A percentile compares a stretch with the other conserved stretches of the same genome.
Evolutionary conservation across 2,888 invertebrate species (phyloP).

Genomic region (Sabellastarte sp.): DNA sequence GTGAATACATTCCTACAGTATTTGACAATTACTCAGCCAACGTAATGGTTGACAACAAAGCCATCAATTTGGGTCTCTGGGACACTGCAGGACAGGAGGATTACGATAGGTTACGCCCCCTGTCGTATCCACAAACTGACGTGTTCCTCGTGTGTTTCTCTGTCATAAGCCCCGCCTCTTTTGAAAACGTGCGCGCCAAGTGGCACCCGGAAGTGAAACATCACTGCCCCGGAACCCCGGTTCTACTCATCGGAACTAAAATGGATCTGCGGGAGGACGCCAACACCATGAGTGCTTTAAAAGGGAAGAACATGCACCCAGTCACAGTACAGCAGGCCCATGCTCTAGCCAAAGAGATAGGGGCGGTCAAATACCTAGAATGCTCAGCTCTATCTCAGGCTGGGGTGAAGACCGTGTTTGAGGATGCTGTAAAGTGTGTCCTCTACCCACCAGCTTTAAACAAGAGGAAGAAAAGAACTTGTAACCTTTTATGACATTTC

Average conservation of each 20-base stretch:
- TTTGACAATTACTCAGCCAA: no score
- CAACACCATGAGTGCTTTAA: conserved; percentile 85
- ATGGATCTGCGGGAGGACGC: conserved; percentile 97
- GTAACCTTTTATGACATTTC: no score
- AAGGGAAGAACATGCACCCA: conserved; percentile 91
- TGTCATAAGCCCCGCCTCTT: conserved; percentile 97
- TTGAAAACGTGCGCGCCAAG: conserved; percentile 98
- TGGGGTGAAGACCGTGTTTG: conserved; percentile 92
- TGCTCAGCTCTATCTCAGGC: conserved; percentile 98
- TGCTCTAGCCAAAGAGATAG: conserved; percentile 96
- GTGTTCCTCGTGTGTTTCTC: conserved; percentile 99
- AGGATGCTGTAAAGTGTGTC: no score
- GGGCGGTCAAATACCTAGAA: conserved; percentile 99
- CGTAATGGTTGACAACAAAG: no score
- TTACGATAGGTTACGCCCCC: no score
- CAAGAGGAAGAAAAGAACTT: no score
- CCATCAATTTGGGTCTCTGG: no score
- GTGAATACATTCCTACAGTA: no score
- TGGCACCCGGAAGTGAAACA: conserved; percentile 99
- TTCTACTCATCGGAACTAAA: conserved; percentile 98
- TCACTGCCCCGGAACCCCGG: conserved; percentile 98
- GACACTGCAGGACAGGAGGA: no score
- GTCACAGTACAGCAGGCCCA: conserved; percentile 97
- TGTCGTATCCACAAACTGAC: conserved; percentile 93
- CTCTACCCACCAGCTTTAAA: no score